Percentiles rank a stretch among this genome's conserved stretches.
Evolutionary conservation across 37 sponge, comb jelly and placozoan genomes (phyloP).

Genomic region (Chondrosia reniformis): DNA sequence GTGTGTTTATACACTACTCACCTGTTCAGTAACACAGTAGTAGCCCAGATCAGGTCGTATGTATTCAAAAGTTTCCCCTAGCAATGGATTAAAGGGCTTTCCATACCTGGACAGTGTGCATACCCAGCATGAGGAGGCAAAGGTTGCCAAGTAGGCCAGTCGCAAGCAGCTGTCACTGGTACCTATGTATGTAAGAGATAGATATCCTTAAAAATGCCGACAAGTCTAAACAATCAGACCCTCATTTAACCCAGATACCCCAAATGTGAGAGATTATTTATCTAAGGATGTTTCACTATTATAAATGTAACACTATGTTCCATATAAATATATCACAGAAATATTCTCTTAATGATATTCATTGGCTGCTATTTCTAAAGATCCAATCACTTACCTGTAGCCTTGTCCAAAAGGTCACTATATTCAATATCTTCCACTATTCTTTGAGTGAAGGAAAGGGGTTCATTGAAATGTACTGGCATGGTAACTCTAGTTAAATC

Average conservation of each 20-base stretch:
- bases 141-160: slow-evolving; percentile 72
- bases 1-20: too few relatives aligned
- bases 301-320: too few relatives aligned
- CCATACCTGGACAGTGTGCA: slow-evolving; percentile 72
- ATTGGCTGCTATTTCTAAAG: slow-evolving; percentile 27
- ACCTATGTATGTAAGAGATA: not conserved
- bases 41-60: slow-evolving; percentile 55
- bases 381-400: slow-evolving; percentile 73
- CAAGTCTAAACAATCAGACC: too few relatives aligned
- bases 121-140: slow-evolving; percentile 54
- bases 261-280: too few relatives aligned
- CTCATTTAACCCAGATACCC: too few relatives aligned
- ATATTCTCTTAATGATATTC: too few relatives aligned
- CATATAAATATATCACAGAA: too few relatives aligned
- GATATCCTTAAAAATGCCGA: too few relatives aligned
- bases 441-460: slow-evolving; percentile 91
- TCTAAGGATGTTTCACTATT: too few relatives aligned
- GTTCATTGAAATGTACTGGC: slow-evolving; percentile 94
- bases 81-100: slow-evolving; percentile 95
- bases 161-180: slow-evolving; percentile 17
- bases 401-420: slow-evolving; percentile 73
- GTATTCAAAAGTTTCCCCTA: slow-evolving; percentile 92
- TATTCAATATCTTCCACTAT: slow-evolving; percentile 92
- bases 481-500: slow-evolving; percentile 88
- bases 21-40: slow-evolving; percentile 71